Evolutionary conservation across 2,888 invertebrate genomes (phyloP), one percentile per base, ranked within the genome.

Genomic region (Holacanthella duospinosa): DNA sequence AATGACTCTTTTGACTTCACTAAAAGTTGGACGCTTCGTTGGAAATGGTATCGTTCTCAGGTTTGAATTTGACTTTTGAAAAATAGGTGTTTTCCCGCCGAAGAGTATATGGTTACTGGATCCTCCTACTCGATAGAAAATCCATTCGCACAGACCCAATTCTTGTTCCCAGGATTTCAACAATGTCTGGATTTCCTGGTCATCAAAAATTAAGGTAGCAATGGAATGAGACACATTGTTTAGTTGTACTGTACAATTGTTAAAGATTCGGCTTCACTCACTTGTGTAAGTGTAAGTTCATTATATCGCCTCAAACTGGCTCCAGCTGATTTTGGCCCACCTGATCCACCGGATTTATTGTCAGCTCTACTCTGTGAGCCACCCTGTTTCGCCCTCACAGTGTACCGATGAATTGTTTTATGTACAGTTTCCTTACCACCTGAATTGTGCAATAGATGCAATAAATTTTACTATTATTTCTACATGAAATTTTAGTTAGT

Each of bases 381-480:
- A 0, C 92, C 92, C 76, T 92, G 89, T 43, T 89, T 89, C 0
- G 89, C 85, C 48, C 92, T 78, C 0, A 89, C 86, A 6, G 89
- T 89, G 75, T 93, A 93, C 58, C 86, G 85, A 76, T 91, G 91
- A 73, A 89, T 85, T 0, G 91, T 90, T 78, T 92, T 92, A 75
- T 92, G 91, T 1, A 77, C 79, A 74, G 80, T 78, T 62, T 78
- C 79, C 74, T 77, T 80, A 65, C 74, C 78, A 59, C 81, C 83
- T 79, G 64, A 55, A 44, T 29, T 6, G 25, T 29, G 27, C 56
- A 55, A 25, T 1, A 28, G 43, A 54, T n/a, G 28, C 25, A 62
- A 4, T 61, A 43, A n/a, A 57, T 48, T 55, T 48, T n/a, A n/a
- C n/a, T n/a, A n/a, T n/a, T n/a, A n/a, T n/a, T n/a, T n/a, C n/a